Evolutionary conservation across 92 coral and sea anemone species (phyloP).

Genomic region (Epizoanthus ramosus): DNA sequence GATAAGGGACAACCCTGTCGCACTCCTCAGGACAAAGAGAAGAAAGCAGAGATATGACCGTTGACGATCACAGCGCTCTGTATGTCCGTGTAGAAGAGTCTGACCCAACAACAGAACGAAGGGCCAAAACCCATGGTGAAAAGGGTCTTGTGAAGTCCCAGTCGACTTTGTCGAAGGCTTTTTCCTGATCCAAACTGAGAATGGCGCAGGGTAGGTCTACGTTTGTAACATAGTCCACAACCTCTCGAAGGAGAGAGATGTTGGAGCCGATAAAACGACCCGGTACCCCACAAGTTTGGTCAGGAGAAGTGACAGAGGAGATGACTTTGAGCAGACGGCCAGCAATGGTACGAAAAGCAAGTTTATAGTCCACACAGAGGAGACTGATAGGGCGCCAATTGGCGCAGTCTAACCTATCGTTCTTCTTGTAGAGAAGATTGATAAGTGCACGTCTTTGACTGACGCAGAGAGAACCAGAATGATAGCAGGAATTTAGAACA

Average conservation of each 20-base stretch:
- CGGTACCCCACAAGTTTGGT: constrained; percentile 61
- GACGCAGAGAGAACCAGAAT: neutral
- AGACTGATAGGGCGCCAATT: constrained; percentile 63
- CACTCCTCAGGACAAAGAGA: no score
- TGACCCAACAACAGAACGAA: no score
- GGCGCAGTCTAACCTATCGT: constrained; percentile 15
- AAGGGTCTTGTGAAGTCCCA: neutral
- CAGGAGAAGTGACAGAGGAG: constrained; percentile 44
- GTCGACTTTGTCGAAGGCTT: constrained; percentile 57
- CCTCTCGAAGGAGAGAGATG: constrained; percentile 34
- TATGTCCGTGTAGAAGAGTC: no score
- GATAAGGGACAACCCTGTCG: no score
- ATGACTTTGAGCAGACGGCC: constrained; percentile 52
- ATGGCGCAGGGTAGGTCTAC: constrained; percentile 36
- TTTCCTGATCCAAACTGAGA: constrained; percentile 55
- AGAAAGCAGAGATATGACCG: no score
- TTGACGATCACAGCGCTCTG: no score
- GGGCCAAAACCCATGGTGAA: no score
- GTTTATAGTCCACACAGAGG: constrained; percentile 50
- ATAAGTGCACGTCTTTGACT: constrained; percentile 26
- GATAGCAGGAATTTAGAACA: constrained; percentile 12
- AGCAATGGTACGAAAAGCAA: constrained; percentile 51
- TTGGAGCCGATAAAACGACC: constrained; percentile 57
- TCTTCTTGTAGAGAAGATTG: constrained; percentile 22
- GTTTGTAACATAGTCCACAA: neutral